Percentiles rank a stretch among this genome's conserved stretches.
These are phyloP conservation scores for Enteromius mattozi DNA, from an alignment of 2,797 vertebrate genomes.

Conservation along the genomic window DNA sequence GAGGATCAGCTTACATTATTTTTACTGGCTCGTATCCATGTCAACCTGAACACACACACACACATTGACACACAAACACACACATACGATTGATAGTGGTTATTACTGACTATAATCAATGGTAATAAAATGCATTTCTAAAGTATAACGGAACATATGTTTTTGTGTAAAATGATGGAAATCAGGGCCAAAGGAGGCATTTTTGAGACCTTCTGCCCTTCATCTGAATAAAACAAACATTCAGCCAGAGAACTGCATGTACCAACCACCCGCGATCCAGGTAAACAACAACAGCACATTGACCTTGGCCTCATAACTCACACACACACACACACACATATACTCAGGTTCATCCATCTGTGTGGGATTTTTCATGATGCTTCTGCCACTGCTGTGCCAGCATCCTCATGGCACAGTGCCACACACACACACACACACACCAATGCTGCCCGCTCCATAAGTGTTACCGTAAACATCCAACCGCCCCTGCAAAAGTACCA, in stretches of 20 bases:
- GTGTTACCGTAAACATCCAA: neutral
- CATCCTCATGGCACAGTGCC: neutral
- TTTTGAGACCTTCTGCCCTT: neutral
- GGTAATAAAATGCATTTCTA: neutral
- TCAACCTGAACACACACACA: slow-evolving; percentile 51
- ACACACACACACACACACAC: slow-evolving; percentile 25
- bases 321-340: slow-evolving; percentile 33
- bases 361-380: slow-evolving; percentile 11
- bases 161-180: neutral
- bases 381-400: slow-evolving; percentile 18
- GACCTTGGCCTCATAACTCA: slow-evolving; percentile 39
- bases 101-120: neutral
- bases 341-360: neutral
- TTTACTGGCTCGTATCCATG: slow-evolving; percentile 70
- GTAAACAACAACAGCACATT: slow-evolving; percentile 41
- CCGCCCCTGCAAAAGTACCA: neutral
- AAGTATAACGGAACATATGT: neutral
- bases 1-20: slow-evolving; percentile 71
- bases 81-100: neutral
- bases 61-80: neutral
- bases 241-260: slow-evolving; percentile 53
- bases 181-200: neutral
- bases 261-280: neutral
- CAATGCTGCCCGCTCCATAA: neutral
- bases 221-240: slow-evolving; percentile 59